Base-by-base conservation (phyloP, 2,888 invertebrate species). In the Julus scandinavius region DNA sequence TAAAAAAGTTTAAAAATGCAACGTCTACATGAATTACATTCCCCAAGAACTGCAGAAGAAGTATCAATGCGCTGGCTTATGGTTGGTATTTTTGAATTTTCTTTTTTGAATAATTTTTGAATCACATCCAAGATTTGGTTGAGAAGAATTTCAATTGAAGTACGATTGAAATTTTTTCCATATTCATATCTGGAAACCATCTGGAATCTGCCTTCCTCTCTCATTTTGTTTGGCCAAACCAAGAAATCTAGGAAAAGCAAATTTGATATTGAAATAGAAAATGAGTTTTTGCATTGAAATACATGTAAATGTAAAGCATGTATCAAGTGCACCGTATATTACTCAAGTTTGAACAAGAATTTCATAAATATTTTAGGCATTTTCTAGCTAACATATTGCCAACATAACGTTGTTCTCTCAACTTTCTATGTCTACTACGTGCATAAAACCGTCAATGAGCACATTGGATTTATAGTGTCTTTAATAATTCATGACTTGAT, bases 401-500 rank as follows among this genome's bases (percentile, higher is more conserved):
- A 20, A 11, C 72, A 29, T 72, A 29, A 29, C 11, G 29, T 20
- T 72, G 11, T 72, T 29, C 29, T 20, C 20, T 72, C 20, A 20
- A 20, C 11, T 20, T 20, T 20, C 29, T 7, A 29, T 29, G 72
- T 63, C 20, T 63, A 7, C 20, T 63, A 63, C 63, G 63, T 63
- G 63, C 63, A 63, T 20, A 63, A 63, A n/a, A 63, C n/a, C 20
- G 63, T n/a, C 63, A 63, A 63, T 63, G 63, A 63, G 72, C 15
- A 72, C 20, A 20, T 72, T 72, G 20, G 72, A 20, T 72, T 72
- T 72, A 72, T 72, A 63, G 72, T 20, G 9, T 72, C 7, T 72
- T 72, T 72, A 72, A 72, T 72, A 72, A 72, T 72, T 72, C 72
- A 72, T 72, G 72, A 72, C 72, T 72, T 72, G 72, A 72, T 72